phyloP scores from a whole-genome alignment of 2,888 invertebrate species.

The Cordilura impudica region DNA sequence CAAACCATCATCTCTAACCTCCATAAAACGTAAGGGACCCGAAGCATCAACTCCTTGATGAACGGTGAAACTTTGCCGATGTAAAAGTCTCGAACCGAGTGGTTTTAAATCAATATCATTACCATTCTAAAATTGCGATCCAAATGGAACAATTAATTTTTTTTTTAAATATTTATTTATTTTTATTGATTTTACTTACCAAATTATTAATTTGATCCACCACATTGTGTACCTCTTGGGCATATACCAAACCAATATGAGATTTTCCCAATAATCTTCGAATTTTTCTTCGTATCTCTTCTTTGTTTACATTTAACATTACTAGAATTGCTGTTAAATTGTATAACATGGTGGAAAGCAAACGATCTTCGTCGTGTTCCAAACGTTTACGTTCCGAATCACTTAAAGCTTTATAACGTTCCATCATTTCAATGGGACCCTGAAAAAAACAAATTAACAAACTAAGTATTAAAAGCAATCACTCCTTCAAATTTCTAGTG shows the following conservation, averaged over 20 bases:
- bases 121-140: conserved; percentile 86
- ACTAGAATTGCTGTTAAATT: conserved; percentile 98
- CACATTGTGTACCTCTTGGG: conserved; percentile 97
- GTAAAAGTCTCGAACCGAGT: conserved; percentile 93
- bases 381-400: conserved; percentile 95
- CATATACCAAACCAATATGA: conserved; percentile 98
- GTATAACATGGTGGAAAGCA: conserved; percentile 96
- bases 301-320: conserved; percentile 91
- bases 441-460: conserved; percentile 63
- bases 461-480: too few relatives aligned
- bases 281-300: conserved; percentile 90
- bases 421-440: conserved; percentile 99
- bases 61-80: conserved; percentile 98
- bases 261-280: conserved; percentile 97
- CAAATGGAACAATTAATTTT: background rate
- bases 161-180: background rate
- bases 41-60: conserved; percentile 96
- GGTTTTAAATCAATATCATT: conserved; percentile 99
- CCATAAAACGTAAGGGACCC: conserved; percentile 92
- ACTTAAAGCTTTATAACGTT: conserved; percentile 94
- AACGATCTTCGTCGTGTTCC: conserved; percentile 97
- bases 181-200: conserved; percentile 81
- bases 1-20: conserved; percentile 97
- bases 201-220: conserved; percentile 95
- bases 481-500: too few relatives aligned